A percentile compares a stretch with the other conserved stretches of the same genome.
phyloP scores from a whole-genome alignment of 2,113 vertebrate species.

The Rafetus swinhoei region DNA sequence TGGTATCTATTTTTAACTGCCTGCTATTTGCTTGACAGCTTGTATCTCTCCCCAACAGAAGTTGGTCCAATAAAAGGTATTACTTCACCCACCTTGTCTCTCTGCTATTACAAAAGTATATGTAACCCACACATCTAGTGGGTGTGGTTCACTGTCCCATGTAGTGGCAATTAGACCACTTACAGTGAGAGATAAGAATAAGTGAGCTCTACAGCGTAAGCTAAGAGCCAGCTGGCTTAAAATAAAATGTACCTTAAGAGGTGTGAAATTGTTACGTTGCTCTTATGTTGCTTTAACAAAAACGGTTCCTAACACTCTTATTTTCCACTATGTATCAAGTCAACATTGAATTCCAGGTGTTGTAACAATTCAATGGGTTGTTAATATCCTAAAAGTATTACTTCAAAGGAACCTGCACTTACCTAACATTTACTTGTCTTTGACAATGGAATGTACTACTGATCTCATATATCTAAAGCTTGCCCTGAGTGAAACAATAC shows the following conservation, averaged over 20 bases:
- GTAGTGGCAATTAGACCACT: too few relatives aligned
- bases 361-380: not conserved
- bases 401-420: not conserved
- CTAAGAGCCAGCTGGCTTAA: too few relatives aligned
- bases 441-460: not conserved
- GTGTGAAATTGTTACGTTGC: slow-evolving; percentile 27
- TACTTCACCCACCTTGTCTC: not conserved
- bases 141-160: too few relatives aligned
- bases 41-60: not conserved
- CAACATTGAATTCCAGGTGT: not conserved
- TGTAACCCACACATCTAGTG: not conserved
- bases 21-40: not conserved
- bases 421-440: not conserved
- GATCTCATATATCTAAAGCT: not conserved
- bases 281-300: slow-evolving; percentile 34
- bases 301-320: not conserved
- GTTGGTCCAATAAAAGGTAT: not conserved
- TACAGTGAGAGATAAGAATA: too few relatives aligned
- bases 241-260: not conserved
- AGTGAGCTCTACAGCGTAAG: too few relatives aligned
- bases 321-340: not conserved
- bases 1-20: slow-evolving; percentile 48
- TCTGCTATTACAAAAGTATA: not conserved
- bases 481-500: not conserved
- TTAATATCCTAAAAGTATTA: not conserved